Conservation (phyloP, 2,113 vertebrate species). For the Hippocampus zosterae region DNA sequence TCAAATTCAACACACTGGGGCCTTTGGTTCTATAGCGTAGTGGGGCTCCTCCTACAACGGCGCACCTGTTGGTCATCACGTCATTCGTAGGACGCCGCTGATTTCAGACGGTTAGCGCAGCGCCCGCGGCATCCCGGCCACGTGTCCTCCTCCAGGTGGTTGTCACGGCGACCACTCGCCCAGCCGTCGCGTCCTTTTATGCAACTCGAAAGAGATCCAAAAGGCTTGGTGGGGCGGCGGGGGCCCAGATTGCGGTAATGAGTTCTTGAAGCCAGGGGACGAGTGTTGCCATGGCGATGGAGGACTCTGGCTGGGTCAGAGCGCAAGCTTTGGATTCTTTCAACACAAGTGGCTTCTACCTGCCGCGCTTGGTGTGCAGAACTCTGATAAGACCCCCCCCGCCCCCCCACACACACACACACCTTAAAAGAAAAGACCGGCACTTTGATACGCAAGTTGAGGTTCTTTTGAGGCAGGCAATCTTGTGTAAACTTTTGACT, state of each 20-base stretch:
- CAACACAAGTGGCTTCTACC: slow-evolving; percentile 28
- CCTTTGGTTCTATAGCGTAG: not conserved
- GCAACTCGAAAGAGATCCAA: too few species aligned
- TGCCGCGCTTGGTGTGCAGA: slow-evolving; percentile 16
- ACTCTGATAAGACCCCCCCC: slow-evolving; percentile 13
- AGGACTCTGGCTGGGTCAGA: slow-evolving; percentile 21
- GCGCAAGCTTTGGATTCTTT: slow-evolving; percentile 22
- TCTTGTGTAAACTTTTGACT: not conserved
- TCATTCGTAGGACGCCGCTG: too few species aligned
- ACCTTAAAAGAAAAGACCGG: not conserved
- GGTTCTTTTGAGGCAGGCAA: not conserved
- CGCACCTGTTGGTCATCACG: too few species aligned
- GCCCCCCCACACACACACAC: not conserved
- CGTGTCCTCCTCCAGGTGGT: too few species aligned
- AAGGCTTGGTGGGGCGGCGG: not conserved
- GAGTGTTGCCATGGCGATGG: slow-evolving; percentile 43
- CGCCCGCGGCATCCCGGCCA: too few species aligned
- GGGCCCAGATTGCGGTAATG: slow-evolving; percentile 18
- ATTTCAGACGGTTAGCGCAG: too few species aligned
- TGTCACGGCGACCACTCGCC: too few species aligned
- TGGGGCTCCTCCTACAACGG: too few species aligned
- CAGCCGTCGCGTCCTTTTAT: too few species aligned
- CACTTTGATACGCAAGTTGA: not conserved
- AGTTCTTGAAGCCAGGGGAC: slow-evolving; percentile 19
- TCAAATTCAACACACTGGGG: not conserved